Percentiles rank a stretch among this genome's conserved stretches.
phyloP scores from a whole-genome alignment of 2,888 invertebrate species.

The Halictus quadricinctus region DNA sequence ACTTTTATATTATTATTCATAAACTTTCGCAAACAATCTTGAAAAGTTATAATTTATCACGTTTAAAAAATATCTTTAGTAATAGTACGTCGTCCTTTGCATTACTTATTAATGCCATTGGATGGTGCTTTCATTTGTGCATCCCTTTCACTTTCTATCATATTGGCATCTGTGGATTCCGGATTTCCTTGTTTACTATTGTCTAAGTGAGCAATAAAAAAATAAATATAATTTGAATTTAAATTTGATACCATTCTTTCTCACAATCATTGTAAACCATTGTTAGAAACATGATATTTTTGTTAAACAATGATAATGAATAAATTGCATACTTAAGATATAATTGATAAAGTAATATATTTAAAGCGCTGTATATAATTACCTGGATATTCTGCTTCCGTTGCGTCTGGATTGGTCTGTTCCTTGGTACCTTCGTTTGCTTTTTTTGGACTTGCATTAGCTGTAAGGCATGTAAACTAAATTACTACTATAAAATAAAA shows the following conservation, averaged over 20 bases:
- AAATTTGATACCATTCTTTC: background rate
- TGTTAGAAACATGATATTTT: background rate
- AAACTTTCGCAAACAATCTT: conserved; percentile 21
- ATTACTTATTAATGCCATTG: conserved; percentile 33
- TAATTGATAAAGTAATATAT: background rate
- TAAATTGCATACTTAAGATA: conserved; percentile 18
- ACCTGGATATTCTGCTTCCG: conserved; percentile 38
- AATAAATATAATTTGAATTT: conserved; percentile 32
- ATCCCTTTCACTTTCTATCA: conserved; percentile 44
- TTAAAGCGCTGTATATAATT: conserved; percentile 38
- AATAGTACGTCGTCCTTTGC: conserved; percentile 21
- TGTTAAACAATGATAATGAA: background rate
- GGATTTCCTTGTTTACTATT: conserved; percentile 45
- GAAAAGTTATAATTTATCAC: conserved; percentile 22
- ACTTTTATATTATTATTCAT: conserved; percentile 1
- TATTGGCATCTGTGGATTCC: conserved; percentile 32
- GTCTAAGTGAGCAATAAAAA: conserved; percentile 49
- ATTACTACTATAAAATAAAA: conserved; percentile 60
- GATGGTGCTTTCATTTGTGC: conserved; percentile 42
- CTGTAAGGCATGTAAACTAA: conserved; percentile 65
- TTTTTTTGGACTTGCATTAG: conserved; percentile 40
- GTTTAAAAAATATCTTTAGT: conserved; percentile 35
- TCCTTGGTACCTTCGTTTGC: conserved; percentile 30
- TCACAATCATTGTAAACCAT: background rate
- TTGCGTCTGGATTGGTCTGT: conserved; percentile 26